A percentile compares a stretch with the other conserved stretches of the same genome.
phyloP scores from a whole-genome alignment of 2,888 invertebrate species.

The Proisotoma minuta region DNA sequence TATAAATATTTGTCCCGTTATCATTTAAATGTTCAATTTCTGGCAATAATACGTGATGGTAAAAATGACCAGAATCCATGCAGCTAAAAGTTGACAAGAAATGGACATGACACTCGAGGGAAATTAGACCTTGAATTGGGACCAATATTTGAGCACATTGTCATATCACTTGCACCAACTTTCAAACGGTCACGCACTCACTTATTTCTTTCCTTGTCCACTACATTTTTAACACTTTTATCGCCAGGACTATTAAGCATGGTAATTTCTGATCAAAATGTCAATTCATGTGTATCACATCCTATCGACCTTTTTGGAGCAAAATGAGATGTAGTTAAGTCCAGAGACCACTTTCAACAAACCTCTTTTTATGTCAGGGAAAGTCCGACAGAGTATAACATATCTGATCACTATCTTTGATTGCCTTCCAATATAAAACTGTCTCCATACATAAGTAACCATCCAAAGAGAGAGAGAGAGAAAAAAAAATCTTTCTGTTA shows the following conservation, averaged over 20 bases:
- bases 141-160: conserved; percentile 38
- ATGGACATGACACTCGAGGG: conserved; percentile 48
- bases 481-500: no score
- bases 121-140: conserved; percentile 47
- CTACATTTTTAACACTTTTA: conserved; percentile 10
- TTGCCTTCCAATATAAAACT: no score
- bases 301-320: neutral
- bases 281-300: neutral
- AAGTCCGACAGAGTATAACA: conserved; percentile 12
- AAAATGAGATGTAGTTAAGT: neutral
- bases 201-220: no score
- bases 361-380: conserved; percentile 11
- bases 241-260: conserved; percentile 11
- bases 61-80: conserved; percentile 17
- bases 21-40: conserved; percentile 32
- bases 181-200: neutral
- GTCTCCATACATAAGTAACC: no score
- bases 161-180: neutral
- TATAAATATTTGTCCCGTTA: conserved; percentile 25
- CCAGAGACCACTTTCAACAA: neutral
- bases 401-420: conserved; percentile 11
- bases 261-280: conserved; percentile 14
- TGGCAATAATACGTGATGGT: conserved; percentile 8
- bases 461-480: no score
- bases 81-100: conserved; percentile 35